These are phyloP conservation scores for Leptinotarsa lineolata DNA, from an alignment of 1,140 invertebrate genomes.

Conservation along the genomic window DNA sequence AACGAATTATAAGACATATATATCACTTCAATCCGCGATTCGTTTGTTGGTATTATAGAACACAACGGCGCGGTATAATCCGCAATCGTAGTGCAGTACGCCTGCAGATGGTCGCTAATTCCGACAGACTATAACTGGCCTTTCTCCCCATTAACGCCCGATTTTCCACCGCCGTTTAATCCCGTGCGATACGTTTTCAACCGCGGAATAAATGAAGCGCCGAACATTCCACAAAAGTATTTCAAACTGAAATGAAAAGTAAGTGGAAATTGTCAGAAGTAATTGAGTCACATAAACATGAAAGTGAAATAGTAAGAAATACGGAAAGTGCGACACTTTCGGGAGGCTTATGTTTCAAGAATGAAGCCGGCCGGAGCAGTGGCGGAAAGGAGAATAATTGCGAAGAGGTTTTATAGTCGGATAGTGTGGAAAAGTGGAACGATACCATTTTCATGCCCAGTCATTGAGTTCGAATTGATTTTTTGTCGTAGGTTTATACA, in stretches of 20 bases:
- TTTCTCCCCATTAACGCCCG: conserved; percentile 28
- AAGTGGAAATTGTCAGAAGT: conserved; percentile 26
- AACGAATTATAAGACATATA: conserved; percentile 44
- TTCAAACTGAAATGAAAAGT: conserved; percentile 26
- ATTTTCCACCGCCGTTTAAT: conserved; percentile 34
- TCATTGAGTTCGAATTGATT: neutral
- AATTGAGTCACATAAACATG: conserved; percentile 31
- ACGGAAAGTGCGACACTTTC: conserved; percentile 15
- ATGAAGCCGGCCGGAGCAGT: neutral
- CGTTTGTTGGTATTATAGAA: conserved; percentile 41
- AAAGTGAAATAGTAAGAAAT: conserved; percentile 23
- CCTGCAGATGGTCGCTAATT: conserved; percentile 43
- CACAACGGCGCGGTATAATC: conserved; percentile 33
- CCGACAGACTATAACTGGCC: conserved; percentile 33
- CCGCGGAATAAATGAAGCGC: conserved; percentile 20
- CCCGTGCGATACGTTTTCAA: conserved; percentile 25
- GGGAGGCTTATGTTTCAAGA: neutral
- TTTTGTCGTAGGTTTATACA: neutral
- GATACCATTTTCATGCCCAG: neutral
- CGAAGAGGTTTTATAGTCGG: neutral
- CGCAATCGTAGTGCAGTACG: conserved; percentile 41
- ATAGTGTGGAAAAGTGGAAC: neutral
- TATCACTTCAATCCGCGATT: conserved; percentile 43
- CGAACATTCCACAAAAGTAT: conserved; percentile 27
- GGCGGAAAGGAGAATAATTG: neutral